Evolutionary conservation across 2,113 vertebrate species (phyloP), one percentile per base, ranked within the genome.

Genomic region (Protobothrops mucrosquamatus): DNA sequence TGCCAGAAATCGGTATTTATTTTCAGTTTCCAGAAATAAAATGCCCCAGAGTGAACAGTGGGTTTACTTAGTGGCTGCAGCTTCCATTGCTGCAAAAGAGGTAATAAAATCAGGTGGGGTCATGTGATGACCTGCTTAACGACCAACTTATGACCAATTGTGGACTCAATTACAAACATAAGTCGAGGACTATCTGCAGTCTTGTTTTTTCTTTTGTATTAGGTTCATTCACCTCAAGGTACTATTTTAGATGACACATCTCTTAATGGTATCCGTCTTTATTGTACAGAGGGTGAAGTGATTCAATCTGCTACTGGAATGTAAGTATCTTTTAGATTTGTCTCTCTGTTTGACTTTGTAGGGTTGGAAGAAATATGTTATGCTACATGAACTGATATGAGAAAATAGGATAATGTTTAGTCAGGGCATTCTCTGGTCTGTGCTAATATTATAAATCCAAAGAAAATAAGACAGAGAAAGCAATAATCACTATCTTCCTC

Each of bases 191-290:
- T 61, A 61, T 0, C 3, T 43, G 46, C 22, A 51, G 23, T 29
- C 48, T 52, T 87, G 48, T 46, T 64, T 14, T 89, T 59, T 61
- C 23, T 57, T 89, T 23, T 39, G 22, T 3, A 29, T 26, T 59
- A 89, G 89, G 43, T 89, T 64, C 2, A 89, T 6, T 2, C 6
- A 48, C 7, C 7, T 3, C 39, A 18, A 48, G 57, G 56, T 85
- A 0, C 0, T 11, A 0, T 2, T 4, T 0, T 3, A 4, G 89
- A 90, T 52, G 89, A 90, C 22, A 9, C 51, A 55, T 1, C 29
- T 22, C 20, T 91, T n/a, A 81, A 55, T 26, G 90, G 48, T 10
- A 91, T 91, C n/a, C 10, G 89, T 20, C 46, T 91, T 0, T 0
- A 14, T 11, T 91, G 89, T 2, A 6, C 6, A 1, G 34, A 69